Evolutionary conservation across 2,888 invertebrate species (phyloP), one percentile per base, ranked within the genome.

Genomic region (Rhorus exstirpatorius): DNA sequence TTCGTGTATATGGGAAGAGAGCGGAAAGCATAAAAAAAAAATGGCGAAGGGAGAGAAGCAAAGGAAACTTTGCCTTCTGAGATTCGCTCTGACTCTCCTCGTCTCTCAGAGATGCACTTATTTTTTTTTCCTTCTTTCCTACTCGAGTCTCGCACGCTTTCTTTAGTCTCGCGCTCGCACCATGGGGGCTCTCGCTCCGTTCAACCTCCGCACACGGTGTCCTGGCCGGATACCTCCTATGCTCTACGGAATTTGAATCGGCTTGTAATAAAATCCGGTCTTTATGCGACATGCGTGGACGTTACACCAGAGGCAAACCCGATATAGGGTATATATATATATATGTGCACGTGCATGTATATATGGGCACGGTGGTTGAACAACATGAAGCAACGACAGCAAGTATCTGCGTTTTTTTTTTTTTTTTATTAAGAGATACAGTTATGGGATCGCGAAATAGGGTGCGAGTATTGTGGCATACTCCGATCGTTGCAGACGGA

Each of bases 181-280:
- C 83, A 83, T 84, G 84, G 86, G 86, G 88, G 87, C 88, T 86
- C 83, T 85, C 88, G 90, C 88, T 88, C 88, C 87, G 83, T 75
- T 81, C 81, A 65, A 65, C 71, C n/a, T 12, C 14, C 7, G 12
- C 38, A 7, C 80, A 19, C 55, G 60, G 6, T 35, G 44, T 77
- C 51, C 51, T 24, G n/a, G 70, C 63, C 77, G 21, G 44, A 44
- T 12, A 41, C n/a, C 44, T 31, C 70, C 55, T 71, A 26, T 51
- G 55, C 75, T 67, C 65, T 80, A 77, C 89, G 91, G 93, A 92
- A 93, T 93, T 92, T 91, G 91, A 93, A 93, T 92, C 91, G 91
- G 87, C 90, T 88, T 88, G 92, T 89, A 93, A 93, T 93, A 93
- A 93, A 93, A 92, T 90, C 89, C 88, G 86, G 86, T 90, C 90